Base-by-base conservation (phyloP, 1,140 invertebrate species). In the Drosophila auraria region DNA sequence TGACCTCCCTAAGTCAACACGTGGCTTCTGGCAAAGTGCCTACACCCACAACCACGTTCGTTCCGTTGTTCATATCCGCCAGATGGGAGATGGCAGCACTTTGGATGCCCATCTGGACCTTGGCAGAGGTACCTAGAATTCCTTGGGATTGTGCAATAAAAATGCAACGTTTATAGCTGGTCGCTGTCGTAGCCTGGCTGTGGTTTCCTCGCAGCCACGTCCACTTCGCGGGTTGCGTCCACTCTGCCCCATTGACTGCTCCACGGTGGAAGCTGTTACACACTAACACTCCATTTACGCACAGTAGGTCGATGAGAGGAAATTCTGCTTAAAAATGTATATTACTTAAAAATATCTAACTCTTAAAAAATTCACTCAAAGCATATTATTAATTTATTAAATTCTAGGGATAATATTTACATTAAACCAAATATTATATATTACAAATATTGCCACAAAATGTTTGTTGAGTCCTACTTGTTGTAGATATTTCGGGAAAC, bases 81-180 rank as follows among this genome's bases (percentile, higher is more conserved):
- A 49, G 62, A 69, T 38, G 30, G 25, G 17, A 17, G 27, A 9
- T 36, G 44, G 25, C 14, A 73, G 49, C 65, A 72, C 76, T 79
- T 71, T 73, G 47, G 54, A 40, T 54, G 44, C 58, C 75, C 76
- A 83, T 80, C 77, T 76, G 50, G 57, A 65, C 40, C 50, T 20
- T 60, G 71, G 15, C 33, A 53, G 58, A 69, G 42, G 50, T 42
- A 63, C 51, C 72, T 75, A 54, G 36, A 56, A 64, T 64, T 75
- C 44, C 33, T 45, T 51, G 50, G 40, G 44, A 15, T 27, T 50
- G 5, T 72, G 70, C 70, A 72, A 83, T 81, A 87, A 87, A 83
- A 86, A 51, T 86, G 82, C 82, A 86, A 71, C 83, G 65, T 87
- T 86, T 86, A 86, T 78, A 42, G 75, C 75, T 61, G 69, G 65